Base-by-base conservation (phyloP, 2,888 invertebrate genomes). In the Lomographa bimaculata region DNA sequence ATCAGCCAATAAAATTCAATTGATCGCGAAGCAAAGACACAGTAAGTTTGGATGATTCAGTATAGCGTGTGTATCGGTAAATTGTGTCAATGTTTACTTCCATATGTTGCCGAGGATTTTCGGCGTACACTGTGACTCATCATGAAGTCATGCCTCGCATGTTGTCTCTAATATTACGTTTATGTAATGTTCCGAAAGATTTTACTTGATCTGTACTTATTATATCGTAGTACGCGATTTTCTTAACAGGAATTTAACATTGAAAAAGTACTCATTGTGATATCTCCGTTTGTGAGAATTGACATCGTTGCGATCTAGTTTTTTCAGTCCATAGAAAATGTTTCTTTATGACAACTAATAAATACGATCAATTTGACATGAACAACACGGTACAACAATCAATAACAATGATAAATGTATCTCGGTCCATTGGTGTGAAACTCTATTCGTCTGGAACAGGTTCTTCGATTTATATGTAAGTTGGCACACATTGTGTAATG, bases 1-100 rank as follows among this genome's bases (percentile, higher is more conserved):
- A 75, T 79, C 64, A 72, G 57, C 64, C 69, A 77, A 79, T 76
- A 68, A 70, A 60, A 64, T 68, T 69, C 73, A 79, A 80, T 82
- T 80, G 73, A 68, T 69, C 56, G 53, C 30, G 40, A 64, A 50
- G 50, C 57, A 51, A 60, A 60, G 58, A 54, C 50, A 37, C 45
- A 28, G 49, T 54, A 53, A 52, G 50, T 43, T 52, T 35, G 35
- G 56, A 56, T 73, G 68, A 72, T 71, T 75, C 64, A 65, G 59
- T 54, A 59, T 50, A 56, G 47, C 55, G 49, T 56, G 45, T 51
- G 55, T 62, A 56, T 67, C 43, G 32, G 48, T 57, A 32, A 55
- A 61, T 59, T 61, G 58, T 70, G 61, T 70, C 63, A 68, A 64
- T 67, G 67, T 75, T 72, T 67, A 61, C 69, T 51, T 52, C 49